A percentile compares a stretch with the other conserved stretches of the same genome.
These are phyloP conservation scores for Hyalella azteca DNA, from an alignment of 2,888 invertebrate species.

Conservation along the genomic window DNA sequence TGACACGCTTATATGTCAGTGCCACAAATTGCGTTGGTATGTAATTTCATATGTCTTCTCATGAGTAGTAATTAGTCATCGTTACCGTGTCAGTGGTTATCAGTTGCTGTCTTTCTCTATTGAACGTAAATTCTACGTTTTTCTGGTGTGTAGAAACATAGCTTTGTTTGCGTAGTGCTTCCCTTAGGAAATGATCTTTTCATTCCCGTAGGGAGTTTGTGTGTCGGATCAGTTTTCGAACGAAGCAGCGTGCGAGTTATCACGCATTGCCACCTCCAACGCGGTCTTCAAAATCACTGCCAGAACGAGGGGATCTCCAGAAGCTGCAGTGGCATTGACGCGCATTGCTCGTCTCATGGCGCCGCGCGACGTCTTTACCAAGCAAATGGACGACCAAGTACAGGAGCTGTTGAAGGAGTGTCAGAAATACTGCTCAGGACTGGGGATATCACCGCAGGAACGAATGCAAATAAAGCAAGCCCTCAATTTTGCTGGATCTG, in stretches of 20 bases:
- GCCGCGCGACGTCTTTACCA: neutral
- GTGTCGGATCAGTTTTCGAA: slow-evolving; percentile 39
- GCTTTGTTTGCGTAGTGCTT: neutral
- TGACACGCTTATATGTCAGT: no score
- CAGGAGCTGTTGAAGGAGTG: slow-evolving; percentile 38
- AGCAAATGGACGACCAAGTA: slow-evolving; percentile 39
- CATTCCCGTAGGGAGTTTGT: neutral
- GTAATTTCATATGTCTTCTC: no score
- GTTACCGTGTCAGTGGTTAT: no score
- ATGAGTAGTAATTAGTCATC: no score
- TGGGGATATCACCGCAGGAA: slow-evolving; percentile 65
- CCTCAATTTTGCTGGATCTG: slow-evolving; percentile 66
- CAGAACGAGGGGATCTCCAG: neutral
- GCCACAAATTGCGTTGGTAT: no score
- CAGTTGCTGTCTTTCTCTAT: no score
- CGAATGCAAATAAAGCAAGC: slow-evolving; percentile 68
- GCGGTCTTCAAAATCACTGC: neutral
- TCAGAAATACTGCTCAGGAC: slow-evolving; percentile 39
- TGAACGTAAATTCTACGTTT: no score
- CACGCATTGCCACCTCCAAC: neutral
- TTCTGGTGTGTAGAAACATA: no score
- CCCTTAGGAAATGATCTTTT: neutral
- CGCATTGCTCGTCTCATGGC: no score
- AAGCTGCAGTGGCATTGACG: no score
- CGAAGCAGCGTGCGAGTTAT: slow-evolving; percentile 40